These are phyloP conservation scores for Chionomys nivalis DNA, from an alignment of 2,113 vertebrate species.

Conservation along the genomic window DNA sequence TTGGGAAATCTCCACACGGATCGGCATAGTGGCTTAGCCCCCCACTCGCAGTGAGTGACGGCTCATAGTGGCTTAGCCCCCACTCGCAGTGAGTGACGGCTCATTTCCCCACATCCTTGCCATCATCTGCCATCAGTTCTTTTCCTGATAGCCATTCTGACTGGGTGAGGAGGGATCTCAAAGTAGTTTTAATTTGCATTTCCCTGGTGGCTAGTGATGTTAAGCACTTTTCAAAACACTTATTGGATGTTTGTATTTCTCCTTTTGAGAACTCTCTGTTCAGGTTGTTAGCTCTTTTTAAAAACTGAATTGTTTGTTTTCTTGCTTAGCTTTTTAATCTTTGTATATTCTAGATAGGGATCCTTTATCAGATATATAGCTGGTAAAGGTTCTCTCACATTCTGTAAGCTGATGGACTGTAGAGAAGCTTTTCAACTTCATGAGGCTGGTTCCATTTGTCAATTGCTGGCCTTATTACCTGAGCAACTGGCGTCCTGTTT, in stretches of 20 bases:
- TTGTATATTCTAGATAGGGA: background rate
- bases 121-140: background rate
- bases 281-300: background rate
- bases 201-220: background rate
- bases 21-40: background rate
- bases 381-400: background rate
- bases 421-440: background rate
- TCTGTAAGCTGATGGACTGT: background rate
- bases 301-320: background rate
- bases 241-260: background rate
- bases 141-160: background rate
- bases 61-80: background rate
- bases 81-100: background rate
- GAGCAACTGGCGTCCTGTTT: background rate
- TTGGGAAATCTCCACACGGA: background rate
- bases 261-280: background rate
- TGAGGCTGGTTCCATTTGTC: background rate
- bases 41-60: background rate
- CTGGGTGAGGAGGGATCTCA: background rate
- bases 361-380: background rate
- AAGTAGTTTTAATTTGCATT: background rate
- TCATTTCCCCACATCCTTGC: background rate
- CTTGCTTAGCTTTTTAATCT: background rate
- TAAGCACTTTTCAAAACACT: background rate
- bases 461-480: background rate